Evolutionary conservation across 64 coral and sea anemone genomes (phyloP).

Genomic region (Actinia tenebrosa): DNA sequence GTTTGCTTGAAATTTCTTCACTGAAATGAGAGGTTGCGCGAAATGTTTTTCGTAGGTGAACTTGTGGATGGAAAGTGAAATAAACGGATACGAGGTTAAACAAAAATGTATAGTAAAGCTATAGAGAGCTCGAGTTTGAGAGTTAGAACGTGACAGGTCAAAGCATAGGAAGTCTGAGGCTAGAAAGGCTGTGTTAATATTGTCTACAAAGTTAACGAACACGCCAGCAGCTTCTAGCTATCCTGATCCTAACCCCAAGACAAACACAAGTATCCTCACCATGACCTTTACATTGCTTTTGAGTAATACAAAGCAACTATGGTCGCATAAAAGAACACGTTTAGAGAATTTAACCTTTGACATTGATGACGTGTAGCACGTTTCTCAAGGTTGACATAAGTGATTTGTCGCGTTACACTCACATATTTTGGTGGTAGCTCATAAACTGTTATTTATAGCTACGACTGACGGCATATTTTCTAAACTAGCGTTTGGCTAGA

Average conservation of each 20-base stretch:
- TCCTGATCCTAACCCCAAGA: background rate
- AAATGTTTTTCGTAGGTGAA: no score
- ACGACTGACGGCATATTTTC: background rate
- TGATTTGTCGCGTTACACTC: background rate
- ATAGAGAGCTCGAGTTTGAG: no score
- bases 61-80: background rate
- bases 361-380: background rate
- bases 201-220: background rate
- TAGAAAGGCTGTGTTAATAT: background rate
- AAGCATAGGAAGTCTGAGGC: background rate
- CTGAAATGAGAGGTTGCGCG: no score
- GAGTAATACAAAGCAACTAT: background rate
- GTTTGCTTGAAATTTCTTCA: no score
- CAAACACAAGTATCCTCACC: background rate
- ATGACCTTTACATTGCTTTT: background rate
- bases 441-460: background rate
- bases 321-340: background rate
- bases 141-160: background rate
- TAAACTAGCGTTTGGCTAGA: background rate
- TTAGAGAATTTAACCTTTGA: background rate
- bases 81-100: background rate
- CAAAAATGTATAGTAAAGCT: no score
- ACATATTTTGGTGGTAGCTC: background rate
- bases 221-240: background rate
- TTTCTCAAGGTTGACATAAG: background rate